These are phyloP conservation scores for Hyposoter dolosus DNA, from an alignment of 2,888 invertebrate species.

Conservation along the genomic window DNA sequence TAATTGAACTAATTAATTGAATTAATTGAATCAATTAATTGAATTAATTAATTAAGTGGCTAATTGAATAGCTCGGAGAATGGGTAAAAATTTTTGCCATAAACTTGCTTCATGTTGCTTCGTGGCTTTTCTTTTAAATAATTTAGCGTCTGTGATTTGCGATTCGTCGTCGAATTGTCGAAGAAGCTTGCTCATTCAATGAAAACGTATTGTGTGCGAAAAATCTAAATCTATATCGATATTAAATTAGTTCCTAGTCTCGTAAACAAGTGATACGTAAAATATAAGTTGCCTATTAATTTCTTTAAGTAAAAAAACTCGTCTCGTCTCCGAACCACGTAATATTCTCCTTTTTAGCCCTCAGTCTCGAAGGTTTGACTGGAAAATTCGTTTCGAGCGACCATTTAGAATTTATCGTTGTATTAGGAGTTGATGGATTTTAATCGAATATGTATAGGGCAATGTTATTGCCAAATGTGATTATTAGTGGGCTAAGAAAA, in stretches of 20 bases:
- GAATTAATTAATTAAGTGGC: neutral
- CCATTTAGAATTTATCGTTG: slow-evolving; percentile 75
- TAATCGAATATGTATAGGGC: slow-evolving; percentile 74
- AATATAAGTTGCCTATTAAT: slow-evolving; percentile 76
- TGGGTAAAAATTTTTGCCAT: slow-evolving; percentile 5
- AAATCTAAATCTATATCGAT: slow-evolving; percentile 56
- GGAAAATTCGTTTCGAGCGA: slow-evolving; percentile 73
- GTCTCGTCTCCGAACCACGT: neutral
- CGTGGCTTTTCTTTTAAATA: neutral
- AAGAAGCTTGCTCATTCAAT: slow-evolving; percentile 67
- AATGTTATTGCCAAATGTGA: slow-evolving; percentile 78
- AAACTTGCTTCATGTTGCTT: neutral
- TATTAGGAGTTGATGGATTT: slow-evolving; percentile 66
- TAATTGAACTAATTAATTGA: too few relatives aligned
- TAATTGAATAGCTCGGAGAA: slow-evolving; percentile 10
- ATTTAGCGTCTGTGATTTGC: slow-evolving; percentile 55
- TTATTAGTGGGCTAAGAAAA: slow-evolving; percentile 79
- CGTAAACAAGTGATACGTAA: slow-evolving; percentile 79
- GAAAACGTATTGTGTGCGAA: slow-evolving; percentile 46
- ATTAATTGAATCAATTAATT: too few relatives aligned
- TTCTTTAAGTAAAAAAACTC: slow-evolving; percentile 61
- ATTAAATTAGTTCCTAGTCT: slow-evolving; percentile 82
- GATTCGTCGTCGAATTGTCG: slow-evolving; percentile 43
- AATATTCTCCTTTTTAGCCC: neutral
- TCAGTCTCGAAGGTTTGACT: slow-evolving; percentile 76